These are phyloP conservation scores for Merops nubicus DNA, from an alignment of 2,113 vertebrate genomes.

Conservation along the genomic window DNA sequence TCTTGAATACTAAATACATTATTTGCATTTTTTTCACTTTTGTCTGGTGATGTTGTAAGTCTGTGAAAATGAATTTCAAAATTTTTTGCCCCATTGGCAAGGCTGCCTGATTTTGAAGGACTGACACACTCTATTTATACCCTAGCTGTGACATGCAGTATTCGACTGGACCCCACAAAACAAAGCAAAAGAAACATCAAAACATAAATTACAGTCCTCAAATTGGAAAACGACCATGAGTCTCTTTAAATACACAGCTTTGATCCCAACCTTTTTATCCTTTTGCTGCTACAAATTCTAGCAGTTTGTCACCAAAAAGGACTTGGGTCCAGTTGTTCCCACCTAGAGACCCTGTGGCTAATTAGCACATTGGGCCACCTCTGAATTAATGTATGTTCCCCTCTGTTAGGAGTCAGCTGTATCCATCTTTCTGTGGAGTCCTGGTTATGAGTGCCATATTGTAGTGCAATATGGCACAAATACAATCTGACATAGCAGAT, in stretches of 20 bases:
- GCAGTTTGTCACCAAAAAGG: background rate
- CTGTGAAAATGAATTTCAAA: constrained; percentile 21
- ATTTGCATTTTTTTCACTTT: constrained; percentile 35
- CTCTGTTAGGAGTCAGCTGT: background rate
- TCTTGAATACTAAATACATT: constrained; percentile 17
- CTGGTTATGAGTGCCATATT: background rate
- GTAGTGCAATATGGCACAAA: background rate
- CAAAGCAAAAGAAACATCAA: background rate
- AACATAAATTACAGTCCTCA: background rate
- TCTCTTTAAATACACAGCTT: background rate
- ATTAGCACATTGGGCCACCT: background rate
- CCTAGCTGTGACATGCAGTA: background rate
- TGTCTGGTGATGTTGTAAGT: constrained; percentile 3
- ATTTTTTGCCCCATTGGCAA: background rate
- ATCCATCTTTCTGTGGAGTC: background rate
- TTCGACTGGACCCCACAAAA: background rate
- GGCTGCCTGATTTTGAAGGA: background rate
- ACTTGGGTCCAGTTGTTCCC: background rate
- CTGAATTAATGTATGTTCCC: background rate
- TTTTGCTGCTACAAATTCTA: background rate
- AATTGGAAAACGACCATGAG: background rate
- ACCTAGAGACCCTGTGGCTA: rapidly evolving
- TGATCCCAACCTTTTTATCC: background rate
- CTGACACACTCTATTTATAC: background rate
- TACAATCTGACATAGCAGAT: background rate